Evolutionary conservation across 2,797 vertebrate species (phyloP).

Genomic region (Serranus cabrilla): DNA sequence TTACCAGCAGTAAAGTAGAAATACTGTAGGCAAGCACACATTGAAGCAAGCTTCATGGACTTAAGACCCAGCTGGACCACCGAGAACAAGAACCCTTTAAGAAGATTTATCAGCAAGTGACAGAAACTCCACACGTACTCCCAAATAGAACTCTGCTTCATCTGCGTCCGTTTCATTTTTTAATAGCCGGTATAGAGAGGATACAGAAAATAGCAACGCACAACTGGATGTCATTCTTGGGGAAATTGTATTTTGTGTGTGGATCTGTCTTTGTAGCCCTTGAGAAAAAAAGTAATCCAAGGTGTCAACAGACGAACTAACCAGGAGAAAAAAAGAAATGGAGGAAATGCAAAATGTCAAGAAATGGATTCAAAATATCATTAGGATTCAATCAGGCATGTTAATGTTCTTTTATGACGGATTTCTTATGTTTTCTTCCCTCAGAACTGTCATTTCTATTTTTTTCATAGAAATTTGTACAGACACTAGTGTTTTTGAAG

Average conservation of each 20-base stretch:
- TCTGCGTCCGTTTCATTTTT: slow-evolving; percentile 56
- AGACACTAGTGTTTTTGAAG: slow-evolving; percentile 79
- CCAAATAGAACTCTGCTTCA: slow-evolving; percentile 62
- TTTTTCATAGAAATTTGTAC: slow-evolving; percentile 82
- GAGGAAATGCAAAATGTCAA: slow-evolving; percentile 14
- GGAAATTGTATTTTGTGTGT: slow-evolving; percentile 57
- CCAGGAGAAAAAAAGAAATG: slow-evolving; percentile 37
- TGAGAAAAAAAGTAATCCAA: slow-evolving; percentile 49
- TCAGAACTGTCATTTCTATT: slow-evolving; percentile 75
- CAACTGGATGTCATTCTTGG: slow-evolving; percentile 71
- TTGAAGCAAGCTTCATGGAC: slow-evolving; percentile 72
- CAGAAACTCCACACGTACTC: slow-evolving; percentile 53
- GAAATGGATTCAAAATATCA: slow-evolving; percentile 46
- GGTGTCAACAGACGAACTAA: slow-evolving; percentile 47
- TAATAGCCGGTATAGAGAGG: slow-evolving; percentile 34
- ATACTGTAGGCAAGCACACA: slow-evolving; percentile 78
- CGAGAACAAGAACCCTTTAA: slow-evolving; percentile 81
- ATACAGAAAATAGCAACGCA: slow-evolving; percentile 55
- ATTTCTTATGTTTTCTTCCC: slow-evolving; percentile 52
- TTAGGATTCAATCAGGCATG: slow-evolving; percentile 57
- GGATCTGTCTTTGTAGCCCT: slow-evolving; percentile 57
- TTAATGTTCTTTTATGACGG: slow-evolving; percentile 63
- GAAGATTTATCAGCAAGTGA: slow-evolving; percentile 66
- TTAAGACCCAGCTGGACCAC: slow-evolving; percentile 72
- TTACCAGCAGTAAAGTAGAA: slow-evolving; percentile 77